These are phyloP conservation scores for Tetanocera ferruginea DNA, from an alignment of 2,888 invertebrate species.

Conservation along the genomic window DNA sequence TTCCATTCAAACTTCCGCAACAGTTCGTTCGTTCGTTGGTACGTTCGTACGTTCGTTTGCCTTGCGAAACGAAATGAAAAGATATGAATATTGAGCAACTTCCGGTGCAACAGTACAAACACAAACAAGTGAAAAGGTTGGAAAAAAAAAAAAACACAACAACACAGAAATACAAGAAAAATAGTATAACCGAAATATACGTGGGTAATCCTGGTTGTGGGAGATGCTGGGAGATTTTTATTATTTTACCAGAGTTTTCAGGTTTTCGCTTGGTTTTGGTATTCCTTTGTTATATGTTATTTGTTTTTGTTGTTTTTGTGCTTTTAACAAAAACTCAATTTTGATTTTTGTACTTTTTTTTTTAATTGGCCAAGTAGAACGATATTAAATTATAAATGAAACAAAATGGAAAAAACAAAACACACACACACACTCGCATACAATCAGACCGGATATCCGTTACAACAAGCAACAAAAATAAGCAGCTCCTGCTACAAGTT, in stretches of 20 bases:
- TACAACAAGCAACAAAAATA: too few species aligned
- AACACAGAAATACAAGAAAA: neutral
- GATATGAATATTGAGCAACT: slow-evolving; percentile 11
- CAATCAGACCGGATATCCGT: neutral
- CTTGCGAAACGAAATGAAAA: neutral
- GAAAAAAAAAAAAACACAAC: neutral
- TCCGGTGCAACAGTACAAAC: slow-evolving; percentile 2
- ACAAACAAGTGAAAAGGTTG: neutral
- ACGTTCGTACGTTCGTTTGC: neutral
- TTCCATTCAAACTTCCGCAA: slow-evolving; percentile 20
- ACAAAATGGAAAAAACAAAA: neutral
- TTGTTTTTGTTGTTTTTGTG: neutral
- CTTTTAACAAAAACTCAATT: neutral
- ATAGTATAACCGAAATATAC: neutral
- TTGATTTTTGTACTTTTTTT: too few species aligned
- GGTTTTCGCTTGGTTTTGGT: neutral
- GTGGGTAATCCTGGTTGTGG: too few species aligned
- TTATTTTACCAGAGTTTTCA: neutral
- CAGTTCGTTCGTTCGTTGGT: too few species aligned
- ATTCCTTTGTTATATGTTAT: neutral
- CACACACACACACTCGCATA: neutral
- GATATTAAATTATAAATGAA: too few species aligned
- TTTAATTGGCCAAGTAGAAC: too few species aligned
- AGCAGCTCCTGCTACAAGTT: too few species aligned
- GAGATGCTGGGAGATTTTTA: too few species aligned